Evolutionary conservation across 2,888 invertebrate species (phyloP).

Genomic region (Thalpophila matura): DNA sequence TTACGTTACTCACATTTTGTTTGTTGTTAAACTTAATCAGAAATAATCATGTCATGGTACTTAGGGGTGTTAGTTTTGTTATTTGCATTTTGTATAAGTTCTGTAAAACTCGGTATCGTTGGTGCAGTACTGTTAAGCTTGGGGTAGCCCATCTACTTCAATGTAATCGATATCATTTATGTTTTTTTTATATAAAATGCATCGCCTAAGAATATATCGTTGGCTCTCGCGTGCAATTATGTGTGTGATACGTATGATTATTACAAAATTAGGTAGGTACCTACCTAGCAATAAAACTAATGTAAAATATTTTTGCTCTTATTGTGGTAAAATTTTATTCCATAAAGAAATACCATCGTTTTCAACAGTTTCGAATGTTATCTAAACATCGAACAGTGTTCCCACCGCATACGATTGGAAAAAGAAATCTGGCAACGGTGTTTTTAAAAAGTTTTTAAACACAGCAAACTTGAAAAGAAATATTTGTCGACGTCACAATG

Average conservation of each 20-base stretch:
- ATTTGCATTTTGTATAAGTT: neutral
- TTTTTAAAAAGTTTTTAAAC: conserved; percentile 1
- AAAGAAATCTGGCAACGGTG: conserved; percentile 11
- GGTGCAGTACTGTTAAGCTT: neutral
- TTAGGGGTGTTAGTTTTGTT: neutral
- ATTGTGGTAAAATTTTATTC: neutral
- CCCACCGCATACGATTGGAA: neutral
- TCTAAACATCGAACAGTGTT: conserved; percentile 33
- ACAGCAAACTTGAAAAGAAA: neutral
- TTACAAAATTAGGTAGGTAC: too few relatives aligned
- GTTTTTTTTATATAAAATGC: too few relatives aligned
- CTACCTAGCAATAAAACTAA: too few relatives aligned
- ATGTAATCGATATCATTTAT: neutral
- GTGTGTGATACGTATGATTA: too few relatives aligned
- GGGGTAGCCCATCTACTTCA: neutral
- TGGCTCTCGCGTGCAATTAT: too few relatives aligned
- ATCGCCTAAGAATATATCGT: too few relatives aligned
- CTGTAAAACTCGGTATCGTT: neutral
- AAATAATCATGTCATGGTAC: neutral
- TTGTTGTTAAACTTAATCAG: neutral
- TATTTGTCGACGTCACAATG: conserved; percentile 7
- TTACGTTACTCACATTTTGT: conserved; percentile 5
- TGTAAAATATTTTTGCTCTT: neutral
- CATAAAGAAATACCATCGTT: conserved; percentile 4
- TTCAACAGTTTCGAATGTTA: conserved; percentile 44